Base-by-base conservation (phyloP, 2,113 vertebrate species). In the Phoxinus phoxinus region DNA sequence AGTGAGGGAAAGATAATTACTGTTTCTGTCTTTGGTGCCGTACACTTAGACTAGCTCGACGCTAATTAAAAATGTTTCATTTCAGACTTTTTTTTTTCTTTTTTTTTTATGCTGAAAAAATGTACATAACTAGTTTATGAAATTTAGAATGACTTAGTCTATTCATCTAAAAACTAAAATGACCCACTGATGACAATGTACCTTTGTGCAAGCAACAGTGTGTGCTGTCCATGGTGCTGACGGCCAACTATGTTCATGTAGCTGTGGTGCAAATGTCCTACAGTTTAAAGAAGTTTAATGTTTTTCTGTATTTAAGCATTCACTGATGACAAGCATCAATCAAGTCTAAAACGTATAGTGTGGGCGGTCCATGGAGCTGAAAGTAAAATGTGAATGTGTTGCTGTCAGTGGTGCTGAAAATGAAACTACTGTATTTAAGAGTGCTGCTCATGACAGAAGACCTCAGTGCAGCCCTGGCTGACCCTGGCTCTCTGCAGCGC, bases 371-470 rank as follows among this genome's bases (percentile, higher is more conserved):
- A 41, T 67, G 44, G 72, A 65, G 4, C 58, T 85, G 73, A 85
- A 67, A 67, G 7, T 23, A 25, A 21, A 15, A 41, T 2, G 25
- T 13, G 41, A 21, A 7, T 67, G 17, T 30, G 25, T 4, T 1
- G 41, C 61, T 48, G 37, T 87, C 84, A 84, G 6, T 89, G 90
- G 85, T 90, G 71, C 87, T 90, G 88, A 88, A 88, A 71, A 13
- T 27, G 21, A 53, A 58, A 74, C 67, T 86, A 86, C 90, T 92
- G 91, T 92, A 92, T 93, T 94, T 93, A 92, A 92, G 91, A 91
- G 86, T 83, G 63, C 76, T 37, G 87, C 92, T 90, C 90, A 83
- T 46, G 91, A 91, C 84, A 86, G 82, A 63, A 56, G 91, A 91
- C 92, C 90, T 91, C 85, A 78, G 41, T 23, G 84, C 84, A 84